Evolutionary conservation across 2,888 invertebrate species (phyloP).

Genomic region (Octodonta nipae): DNA sequence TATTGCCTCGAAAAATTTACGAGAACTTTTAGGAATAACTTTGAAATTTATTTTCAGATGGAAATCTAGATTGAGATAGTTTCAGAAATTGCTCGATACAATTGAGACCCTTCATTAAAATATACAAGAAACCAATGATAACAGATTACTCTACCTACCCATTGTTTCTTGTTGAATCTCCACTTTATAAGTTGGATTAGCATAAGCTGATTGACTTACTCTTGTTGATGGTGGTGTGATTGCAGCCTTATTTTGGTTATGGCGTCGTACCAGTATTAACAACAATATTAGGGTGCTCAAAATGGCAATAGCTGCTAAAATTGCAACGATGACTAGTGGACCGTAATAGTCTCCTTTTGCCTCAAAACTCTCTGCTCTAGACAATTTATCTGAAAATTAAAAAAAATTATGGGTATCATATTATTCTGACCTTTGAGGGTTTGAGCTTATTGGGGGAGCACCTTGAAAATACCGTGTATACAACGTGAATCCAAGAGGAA

Average conservation of each 20-base stretch:
- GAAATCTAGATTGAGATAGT: too few relatives aligned
- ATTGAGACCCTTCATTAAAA: too few relatives aligned
- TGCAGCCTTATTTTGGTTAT: conserved; percentile 55
- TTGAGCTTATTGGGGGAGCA: too few relatives aligned
- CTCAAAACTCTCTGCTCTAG: conserved; percentile 41
- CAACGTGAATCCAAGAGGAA: too few relatives aligned
- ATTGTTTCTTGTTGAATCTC: conserved; percentile 85
- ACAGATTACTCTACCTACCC: conserved; percentile 58
- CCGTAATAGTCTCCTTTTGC: conserved; percentile 70
- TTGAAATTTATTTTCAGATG: too few relatives aligned
- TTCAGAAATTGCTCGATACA: too few relatives aligned
- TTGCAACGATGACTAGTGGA: conserved; percentile 75
- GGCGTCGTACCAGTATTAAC: conserved; percentile 64
- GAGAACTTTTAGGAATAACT: too few relatives aligned
- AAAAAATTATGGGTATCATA: not conserved
- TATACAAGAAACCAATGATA: too few relatives aligned
- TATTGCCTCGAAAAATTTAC: too few relatives aligned
- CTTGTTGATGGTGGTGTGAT: conserved; percentile 61
- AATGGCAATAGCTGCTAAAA: conserved; percentile 73
- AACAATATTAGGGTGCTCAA: conserved; percentile 67
- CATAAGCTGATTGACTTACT: conserved; percentile 77
- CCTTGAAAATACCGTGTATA: too few relatives aligned
- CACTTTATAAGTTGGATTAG: conserved; percentile 88
- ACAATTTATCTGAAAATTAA: conserved; percentile 27
- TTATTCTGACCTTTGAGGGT: too few relatives aligned